Conservation (phyloP, 2,113 vertebrate genomes). For the Planiliza haematocheilus region DNA sequence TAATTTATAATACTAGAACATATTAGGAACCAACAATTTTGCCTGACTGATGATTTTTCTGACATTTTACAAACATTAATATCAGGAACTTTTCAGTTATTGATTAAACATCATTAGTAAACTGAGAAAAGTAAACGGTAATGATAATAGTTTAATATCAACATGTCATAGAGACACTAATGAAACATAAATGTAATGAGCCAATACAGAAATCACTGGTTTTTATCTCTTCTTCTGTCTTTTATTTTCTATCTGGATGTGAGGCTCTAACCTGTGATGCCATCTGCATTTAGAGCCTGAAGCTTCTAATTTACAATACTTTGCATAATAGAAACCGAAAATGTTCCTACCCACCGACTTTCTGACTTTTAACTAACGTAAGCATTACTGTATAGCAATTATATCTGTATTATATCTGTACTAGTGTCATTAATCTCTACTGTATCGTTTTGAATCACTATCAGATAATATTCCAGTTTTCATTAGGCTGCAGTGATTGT, state of each 20-base stretch:
- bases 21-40: no score
- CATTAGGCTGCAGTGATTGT: background rate
- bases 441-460: background rate
- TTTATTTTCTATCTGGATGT: slow-evolving; percentile 23
- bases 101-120: slow-evolving; percentile 2
- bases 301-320: slow-evolving; percentile 48
- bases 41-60: no score
- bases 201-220: slow-evolving; percentile 22
- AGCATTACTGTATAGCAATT: slow-evolving; percentile 4
- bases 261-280: slow-evolving; percentile 33
- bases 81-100: slow-evolving; percentile 15
- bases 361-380: slow-evolving; percentile 32
- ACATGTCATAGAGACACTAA: background rate
- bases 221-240: slow-evolving; percentile 20
- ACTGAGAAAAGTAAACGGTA: background rate
- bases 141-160: slow-evolving; percentile 4
- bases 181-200: slow-evolving; percentile 5
- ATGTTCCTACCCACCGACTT: slow-evolving; percentile 10
- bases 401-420: slow-evolving; percentile 18
- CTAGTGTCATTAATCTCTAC: background rate
- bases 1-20: no score
- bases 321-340: slow-evolving; percentile 17
- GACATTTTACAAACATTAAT: no score
- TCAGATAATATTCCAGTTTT: background rate
- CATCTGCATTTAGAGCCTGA: slow-evolving; percentile 36